Evolutionary conservation across 2,113 vertebrate species (phyloP).

Genomic region (Ardeotis arabs): DNA sequence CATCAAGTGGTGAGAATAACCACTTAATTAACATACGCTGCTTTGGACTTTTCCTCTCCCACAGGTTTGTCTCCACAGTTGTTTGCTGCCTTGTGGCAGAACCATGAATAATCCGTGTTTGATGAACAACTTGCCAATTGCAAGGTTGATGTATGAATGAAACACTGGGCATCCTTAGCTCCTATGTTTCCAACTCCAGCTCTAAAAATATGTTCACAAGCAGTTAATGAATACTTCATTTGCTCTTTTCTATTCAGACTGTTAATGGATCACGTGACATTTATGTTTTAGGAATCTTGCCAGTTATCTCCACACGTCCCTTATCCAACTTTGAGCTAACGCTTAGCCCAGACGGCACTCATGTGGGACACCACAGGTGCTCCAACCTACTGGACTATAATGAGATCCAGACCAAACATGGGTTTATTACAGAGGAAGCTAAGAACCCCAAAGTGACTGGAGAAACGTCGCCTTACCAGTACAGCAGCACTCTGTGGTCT

Average conservation of each 20-base stretch:
- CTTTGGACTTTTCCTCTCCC: not conserved
- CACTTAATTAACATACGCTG: not conserved
- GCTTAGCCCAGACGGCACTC: conserved; percentile 81
- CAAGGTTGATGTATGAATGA: not conserved
- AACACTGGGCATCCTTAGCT: not conserved
- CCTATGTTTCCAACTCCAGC: not conserved
- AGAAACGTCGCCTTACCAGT: conserved; percentile 81
- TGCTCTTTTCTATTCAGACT: not conserved
- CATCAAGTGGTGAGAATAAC: not conserved
- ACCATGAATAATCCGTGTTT: not conserved
- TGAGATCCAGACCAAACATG: conserved; percentile 82
- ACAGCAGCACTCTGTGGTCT: conserved; percentile 72
- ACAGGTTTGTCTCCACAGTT: not conserved
- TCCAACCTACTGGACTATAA: conserved; percentile 86
- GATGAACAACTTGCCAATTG: not conserved
- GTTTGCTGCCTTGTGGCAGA: not conserved
- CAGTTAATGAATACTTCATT: not conserved
- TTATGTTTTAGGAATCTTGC: conserved; percentile 80
- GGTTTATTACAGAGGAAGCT: conserved; percentile 80
- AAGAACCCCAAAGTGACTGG: conserved; percentile 81
- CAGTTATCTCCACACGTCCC: conserved; percentile 81
- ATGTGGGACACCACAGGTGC: conserved; percentile 84
- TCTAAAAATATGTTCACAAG: not conserved
- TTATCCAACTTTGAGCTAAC: conserved; percentile 86
- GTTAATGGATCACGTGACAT: not conserved